Evolutionary conservation across 2,113 vertebrate species (phyloP).

Genomic region (Campylomormyrus tamandua): DNA sequence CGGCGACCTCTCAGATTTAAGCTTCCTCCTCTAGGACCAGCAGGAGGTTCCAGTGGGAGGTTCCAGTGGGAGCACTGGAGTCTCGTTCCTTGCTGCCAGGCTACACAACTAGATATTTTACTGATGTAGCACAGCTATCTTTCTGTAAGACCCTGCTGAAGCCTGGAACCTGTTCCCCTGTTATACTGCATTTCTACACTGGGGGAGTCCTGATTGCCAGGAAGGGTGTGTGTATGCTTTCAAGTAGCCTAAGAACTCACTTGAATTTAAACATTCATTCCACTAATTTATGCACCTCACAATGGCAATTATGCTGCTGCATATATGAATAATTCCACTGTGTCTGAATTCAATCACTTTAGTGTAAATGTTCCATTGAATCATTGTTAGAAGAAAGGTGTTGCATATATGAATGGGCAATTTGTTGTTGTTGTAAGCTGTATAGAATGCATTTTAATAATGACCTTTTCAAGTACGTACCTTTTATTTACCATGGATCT

Average conservation of each 20-base stretch:
- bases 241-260: background rate
- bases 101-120: background rate
- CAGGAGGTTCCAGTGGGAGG: background rate
- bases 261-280: conserved; percentile 25
- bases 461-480: background rate
- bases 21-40: background rate
- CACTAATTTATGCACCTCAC: background rate
- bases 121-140: background rate
- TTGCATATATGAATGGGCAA: conserved; percentile 7
- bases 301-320: background rate
- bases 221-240: background rate
- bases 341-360: conserved; percentile 21
- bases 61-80: background rate
- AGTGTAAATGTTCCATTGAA: background rate
- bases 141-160: background rate
- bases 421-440: background rate
- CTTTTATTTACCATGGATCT: background rate
- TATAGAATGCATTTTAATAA: background rate
- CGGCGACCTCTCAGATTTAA: background rate
- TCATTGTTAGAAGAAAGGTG: background rate
- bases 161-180: background rate
- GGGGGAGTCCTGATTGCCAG: background rate
- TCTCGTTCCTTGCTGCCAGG: background rate
- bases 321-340: background rate
- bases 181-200: background rate